Evolutionary conservation across 2,797 vertebrate genomes (phyloP).

Genomic region (Microctenopoma lineatum): DNA sequence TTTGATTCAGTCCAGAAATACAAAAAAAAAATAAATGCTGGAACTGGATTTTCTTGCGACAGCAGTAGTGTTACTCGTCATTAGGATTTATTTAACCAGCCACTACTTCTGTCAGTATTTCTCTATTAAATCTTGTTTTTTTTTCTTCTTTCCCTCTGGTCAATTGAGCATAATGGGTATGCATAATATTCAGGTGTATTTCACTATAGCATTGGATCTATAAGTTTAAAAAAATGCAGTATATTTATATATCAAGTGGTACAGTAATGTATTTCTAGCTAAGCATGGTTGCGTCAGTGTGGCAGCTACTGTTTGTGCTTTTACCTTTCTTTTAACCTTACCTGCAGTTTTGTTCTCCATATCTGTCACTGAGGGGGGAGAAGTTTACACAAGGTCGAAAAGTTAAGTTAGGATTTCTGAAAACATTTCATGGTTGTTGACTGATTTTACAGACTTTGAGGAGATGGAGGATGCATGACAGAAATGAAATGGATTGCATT

Average conservation of each 20-base stretch:
- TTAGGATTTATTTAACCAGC: constrained; percentile 80
- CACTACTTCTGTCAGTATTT: constrained; percentile 80
- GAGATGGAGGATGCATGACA: constrained; percentile 32
- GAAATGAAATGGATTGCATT: constrained; percentile 19
- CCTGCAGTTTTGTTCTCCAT: constrained; percentile 59
- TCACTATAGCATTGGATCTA: constrained; percentile 81
- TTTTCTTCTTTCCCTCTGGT: constrained; percentile 63
- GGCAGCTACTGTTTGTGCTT: constrained; percentile 83
- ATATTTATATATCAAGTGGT: constrained; percentile 82
- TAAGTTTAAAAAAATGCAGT: constrained; percentile 78
- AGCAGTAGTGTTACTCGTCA: constrained; percentile 65
- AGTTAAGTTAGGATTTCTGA: constrained; percentile 16
- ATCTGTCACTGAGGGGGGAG: constrained; percentile 37
- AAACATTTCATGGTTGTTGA: constrained; percentile 11
- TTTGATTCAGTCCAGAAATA: constrained; percentile 39
- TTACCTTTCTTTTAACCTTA: constrained; percentile 52
- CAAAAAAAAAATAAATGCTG: constrained; percentile 19
- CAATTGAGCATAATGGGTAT: constrained; percentile 77
- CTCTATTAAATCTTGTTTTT: constrained; percentile 44
- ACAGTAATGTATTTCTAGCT: constrained; percentile 83
- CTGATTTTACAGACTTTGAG: constrained; percentile 45
- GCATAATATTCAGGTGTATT: constrained; percentile 81
- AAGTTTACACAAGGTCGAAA: constrained; percentile 44
- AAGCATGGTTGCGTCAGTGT: constrained; percentile 84
- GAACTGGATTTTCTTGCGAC: constrained; percentile 61